Conservation (phyloP, 2,797 vertebrate genomes). For the Champsocephalus esox region DNA sequence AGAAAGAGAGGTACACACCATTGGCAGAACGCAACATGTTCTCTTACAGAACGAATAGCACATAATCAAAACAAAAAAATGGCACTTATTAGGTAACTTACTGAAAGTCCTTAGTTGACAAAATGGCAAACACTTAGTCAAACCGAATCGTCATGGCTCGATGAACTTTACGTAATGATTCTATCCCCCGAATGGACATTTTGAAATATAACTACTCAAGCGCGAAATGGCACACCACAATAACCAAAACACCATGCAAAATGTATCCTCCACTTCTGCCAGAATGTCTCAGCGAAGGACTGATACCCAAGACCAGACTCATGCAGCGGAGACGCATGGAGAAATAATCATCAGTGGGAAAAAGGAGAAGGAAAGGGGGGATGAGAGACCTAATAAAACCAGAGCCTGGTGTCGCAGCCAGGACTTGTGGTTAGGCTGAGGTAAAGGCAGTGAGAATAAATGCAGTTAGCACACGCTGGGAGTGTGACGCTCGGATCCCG, state of each 20-base stretch:
- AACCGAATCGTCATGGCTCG: conserved; percentile 41
- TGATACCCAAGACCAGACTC: conserved; percentile 54
- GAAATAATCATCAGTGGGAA: conserved; percentile 63
- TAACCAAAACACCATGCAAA: conserved; percentile 72
- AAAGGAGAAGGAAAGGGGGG: conserved; percentile 46
- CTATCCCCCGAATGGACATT: conserved; percentile 21
- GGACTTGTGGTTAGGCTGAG: conserved; percentile 44
- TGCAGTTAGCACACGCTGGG: conserved; percentile 33
- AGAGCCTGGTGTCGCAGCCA: conserved; percentile 54
- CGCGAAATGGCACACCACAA: conserved; percentile 57
- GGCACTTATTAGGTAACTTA: conserved; percentile 48
- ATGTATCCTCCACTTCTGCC: conserved; percentile 28
- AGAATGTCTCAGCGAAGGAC: conserved; percentile 44
- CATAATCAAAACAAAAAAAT: conserved; percentile 42
- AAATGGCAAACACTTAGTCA: conserved; percentile 33
- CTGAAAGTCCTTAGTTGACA: conserved; percentile 29
- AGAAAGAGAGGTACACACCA: conserved; percentile 30
- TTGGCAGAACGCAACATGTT: conserved; percentile 29
- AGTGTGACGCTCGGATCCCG: conserved; percentile 3
- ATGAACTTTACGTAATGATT: conserved; percentile 29
- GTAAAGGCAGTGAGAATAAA: conserved; percentile 59
- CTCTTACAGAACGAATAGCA: conserved; percentile 43
- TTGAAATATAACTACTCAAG: conserved; percentile 41
- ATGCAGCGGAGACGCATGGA: conserved; percentile 57
- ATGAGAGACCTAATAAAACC: conserved; percentile 58